Conservation (phyloP, 2,797 vertebrate genomes). For the Premnoplex brunnescens region DNA sequence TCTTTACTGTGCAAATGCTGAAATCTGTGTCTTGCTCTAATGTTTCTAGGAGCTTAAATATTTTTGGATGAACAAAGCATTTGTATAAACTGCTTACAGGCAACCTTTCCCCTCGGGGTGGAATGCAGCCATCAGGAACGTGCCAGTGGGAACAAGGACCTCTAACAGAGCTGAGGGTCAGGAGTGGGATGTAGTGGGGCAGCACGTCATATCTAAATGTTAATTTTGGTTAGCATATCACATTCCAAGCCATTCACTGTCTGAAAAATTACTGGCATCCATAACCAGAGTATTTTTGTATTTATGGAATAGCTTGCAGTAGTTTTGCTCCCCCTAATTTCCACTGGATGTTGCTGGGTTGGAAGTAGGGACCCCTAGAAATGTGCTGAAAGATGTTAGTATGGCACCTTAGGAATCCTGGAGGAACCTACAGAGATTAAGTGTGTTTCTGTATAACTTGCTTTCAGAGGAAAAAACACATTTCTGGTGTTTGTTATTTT, state of each 20-base stretch:
- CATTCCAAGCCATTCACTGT: background rate
- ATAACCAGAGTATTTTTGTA: background rate
- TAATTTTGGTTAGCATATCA: background rate
- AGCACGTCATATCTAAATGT: fast-evolving
- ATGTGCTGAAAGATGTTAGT: background rate
- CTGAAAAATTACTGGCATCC: background rate
- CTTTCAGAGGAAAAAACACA: background rate
- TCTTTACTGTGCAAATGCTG: background rate
- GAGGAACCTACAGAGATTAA: background rate
- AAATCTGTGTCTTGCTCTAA: background rate
- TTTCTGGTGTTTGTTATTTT: background rate
- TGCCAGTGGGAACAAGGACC: background rate
- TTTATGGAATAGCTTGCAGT: background rate
- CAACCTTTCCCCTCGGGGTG: background rate
- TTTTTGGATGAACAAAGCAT: constrained; percentile 11
- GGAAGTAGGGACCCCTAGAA: background rate
- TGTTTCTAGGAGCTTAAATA: background rate
- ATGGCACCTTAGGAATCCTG: background rate
- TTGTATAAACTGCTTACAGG: background rate
- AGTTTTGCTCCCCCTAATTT: background rate
- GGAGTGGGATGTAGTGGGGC: background rate
- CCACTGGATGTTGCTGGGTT: background rate
- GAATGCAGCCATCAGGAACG: background rate
- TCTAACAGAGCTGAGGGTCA: background rate
- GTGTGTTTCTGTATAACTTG: background rate